phyloP scores from a whole-genome alignment of 2,797 vertebrate genomes.

The Staurois parvus region DNA sequence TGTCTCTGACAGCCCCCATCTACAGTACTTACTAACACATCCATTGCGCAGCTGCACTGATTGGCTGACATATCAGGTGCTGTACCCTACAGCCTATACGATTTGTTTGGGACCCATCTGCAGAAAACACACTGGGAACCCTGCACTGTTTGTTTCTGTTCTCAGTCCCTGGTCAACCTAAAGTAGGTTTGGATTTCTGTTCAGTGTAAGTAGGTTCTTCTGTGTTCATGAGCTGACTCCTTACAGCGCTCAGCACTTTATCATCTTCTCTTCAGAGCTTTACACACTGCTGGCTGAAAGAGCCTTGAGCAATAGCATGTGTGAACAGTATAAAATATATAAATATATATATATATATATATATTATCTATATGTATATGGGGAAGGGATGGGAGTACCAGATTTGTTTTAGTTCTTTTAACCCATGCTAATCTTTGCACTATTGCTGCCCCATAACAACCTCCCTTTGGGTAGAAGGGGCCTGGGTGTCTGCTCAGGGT shows the following conservation, averaged over 20 bases:
- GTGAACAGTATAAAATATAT: constrained; percentile 26
- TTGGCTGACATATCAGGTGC: constrained; percentile 36
- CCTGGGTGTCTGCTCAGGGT: constrained; percentile 56
- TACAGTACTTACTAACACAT: constrained; percentile 13
- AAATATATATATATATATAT: not conserved
- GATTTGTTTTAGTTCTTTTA: constrained; percentile 32
- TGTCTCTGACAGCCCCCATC: not conserved
- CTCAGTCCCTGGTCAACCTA: not conserved
- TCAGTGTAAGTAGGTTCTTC: constrained; percentile 27
- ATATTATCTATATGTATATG: not conserved
- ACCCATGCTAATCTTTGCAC: constrained; percentile 60
- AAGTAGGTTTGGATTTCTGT: not conserved
- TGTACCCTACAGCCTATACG: constrained; percentile 14
- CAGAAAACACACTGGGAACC: constrained; percentile 29
- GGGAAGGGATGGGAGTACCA: constrained; percentile 44
- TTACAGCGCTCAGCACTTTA: constrained; percentile 58
- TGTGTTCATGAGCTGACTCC: constrained; percentile 45
- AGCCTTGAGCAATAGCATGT: constrained; percentile 42
- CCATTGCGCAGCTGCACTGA: constrained; percentile 35
- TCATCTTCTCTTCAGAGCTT: constrained; percentile 51
- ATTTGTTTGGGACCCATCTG: constrained; percentile 31
- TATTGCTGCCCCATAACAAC: constrained; percentile 44
- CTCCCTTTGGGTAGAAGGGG: constrained; percentile 38
- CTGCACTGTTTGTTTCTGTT: constrained; percentile 18
- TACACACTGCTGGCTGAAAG: constrained; percentile 10